Evolutionary conservation across 1,140 invertebrate species (phyloP), one percentile per base, ranked within the genome.

Genomic region (Achroia grisella): DNA sequence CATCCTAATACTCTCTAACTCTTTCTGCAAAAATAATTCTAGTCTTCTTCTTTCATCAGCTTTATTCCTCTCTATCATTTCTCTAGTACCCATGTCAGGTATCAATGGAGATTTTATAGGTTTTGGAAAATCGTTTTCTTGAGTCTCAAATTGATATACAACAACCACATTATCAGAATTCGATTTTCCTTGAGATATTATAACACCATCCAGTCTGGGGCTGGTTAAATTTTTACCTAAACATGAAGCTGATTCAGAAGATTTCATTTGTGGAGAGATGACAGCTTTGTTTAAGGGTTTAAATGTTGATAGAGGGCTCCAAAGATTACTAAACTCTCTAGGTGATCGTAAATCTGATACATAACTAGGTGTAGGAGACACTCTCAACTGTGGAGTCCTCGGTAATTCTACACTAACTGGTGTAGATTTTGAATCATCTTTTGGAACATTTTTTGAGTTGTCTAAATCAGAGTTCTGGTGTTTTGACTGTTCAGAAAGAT

Each of bases 61-160:
- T 45, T 82, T 81, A 43, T 68, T 71, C 14, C 74, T 75, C 15
- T 81, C 74, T 9, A 77, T 60, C 52, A 73, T 62, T 33, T 81
- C 74, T 59, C 71, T 63, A 0, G 55, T 68, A 0, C 70, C 74
- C 64, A 75, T 70, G 53, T 81, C 74, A 10, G 71, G 66, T 13
- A 74, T 70, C 29, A 70, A 39, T 1, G 74, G 77, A 13, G 71
- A 73, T 31, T 80, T 81, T 12, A 75, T 57, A 5, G 62, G 63
- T 33, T 74, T 75, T 0, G 59, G 53, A 33, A 49, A 54, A 35
- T 31, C 45, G 10, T 81, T 65, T 8, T 82, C 76, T 48, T 75
- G 68, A 10, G 65, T 80, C 51, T 82, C 78, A 52, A 85, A 82
- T 48, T 85, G 80, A 47, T 85, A 85, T 1, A 84, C 71, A 1